Evolutionary conservation across 2,888 invertebrate species (phyloP), one percentile per base, ranked within the genome.

Genomic region (Pterostichus niger): DNA sequence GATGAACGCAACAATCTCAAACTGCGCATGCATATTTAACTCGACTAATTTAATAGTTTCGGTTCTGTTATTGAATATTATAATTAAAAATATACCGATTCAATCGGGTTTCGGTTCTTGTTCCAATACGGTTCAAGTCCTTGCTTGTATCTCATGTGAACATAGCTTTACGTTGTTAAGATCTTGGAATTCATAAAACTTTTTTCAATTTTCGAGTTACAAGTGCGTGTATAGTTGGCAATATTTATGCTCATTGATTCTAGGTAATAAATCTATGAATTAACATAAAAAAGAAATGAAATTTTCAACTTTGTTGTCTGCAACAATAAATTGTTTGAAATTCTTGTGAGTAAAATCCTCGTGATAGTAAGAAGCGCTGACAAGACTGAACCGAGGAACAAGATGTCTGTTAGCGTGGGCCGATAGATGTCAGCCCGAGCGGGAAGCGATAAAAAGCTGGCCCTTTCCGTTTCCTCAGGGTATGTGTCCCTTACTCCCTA

Each of bases 341-440:
- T 64, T 35, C 64, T 35, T 35, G 11, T 71, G 44, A 33, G 33
- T 56, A 17, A 56, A 56, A 56, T 10, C 56, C 17, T 56, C 6
- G n/a, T 10, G 49, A n/a, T 49, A 11, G 31, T 59, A 59, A 59
- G 59, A 59, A 59, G 17, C 17, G 46, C 64, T 79, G 64, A 35
- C 64, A 49, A 76, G 49, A 54, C 33, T 13, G 46, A 46, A 46
- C 56, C 2, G 46, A 17, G 24, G 76, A 76, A 76, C 54, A 76
- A 76, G 76, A 76, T 79, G 46, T 78, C 64, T 79, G 52, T 75
- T 46, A 52, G 79, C 24, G 64, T 31, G 64, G 9, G 31, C 79
- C 79, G 79, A 64, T 79, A 79, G 79, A 79, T 79, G 79, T 79
- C 64, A 79, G 59, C 59, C 40, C 64, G 46, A 64, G 59, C 31